phyloP scores from a whole-genome alignment of 2,797 vertebrate species.

The Harpagifer antarcticus region DNA sequence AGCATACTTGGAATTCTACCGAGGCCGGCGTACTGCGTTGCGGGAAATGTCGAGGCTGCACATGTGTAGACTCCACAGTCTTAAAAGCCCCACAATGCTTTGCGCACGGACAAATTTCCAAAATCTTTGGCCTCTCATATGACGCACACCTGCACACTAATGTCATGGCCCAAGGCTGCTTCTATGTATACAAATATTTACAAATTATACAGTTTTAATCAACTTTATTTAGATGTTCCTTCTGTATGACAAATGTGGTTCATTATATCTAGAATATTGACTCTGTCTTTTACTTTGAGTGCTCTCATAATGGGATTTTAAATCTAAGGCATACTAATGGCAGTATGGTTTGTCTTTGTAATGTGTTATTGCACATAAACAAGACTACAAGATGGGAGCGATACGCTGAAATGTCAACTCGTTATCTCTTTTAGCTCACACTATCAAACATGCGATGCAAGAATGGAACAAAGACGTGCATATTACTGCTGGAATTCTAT shows the following conservation, averaged over 20 bases:
- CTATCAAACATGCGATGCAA: constrained; percentile 3
- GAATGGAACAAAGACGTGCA: background rate
- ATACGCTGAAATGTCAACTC: constrained; percentile 59
- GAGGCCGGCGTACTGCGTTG: no score
- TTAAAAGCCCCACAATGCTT: no score
- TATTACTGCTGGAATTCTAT: background rate
- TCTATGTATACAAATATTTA: background rate
- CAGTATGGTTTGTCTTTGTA: constrained; percentile 40
- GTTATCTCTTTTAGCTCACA: constrained; percentile 39
- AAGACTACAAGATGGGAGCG: constrained; percentile 50
- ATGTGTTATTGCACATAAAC: constrained; percentile 31
- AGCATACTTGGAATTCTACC: no score
- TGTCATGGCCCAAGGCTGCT: background rate
- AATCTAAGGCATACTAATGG: constrained; percentile 51
- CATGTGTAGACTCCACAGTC: no score
- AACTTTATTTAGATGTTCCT: background rate
- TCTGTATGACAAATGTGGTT: background rate
- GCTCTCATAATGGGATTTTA: constrained; percentile 29
- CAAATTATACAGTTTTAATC: background rate
- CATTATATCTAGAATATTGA: background rate
- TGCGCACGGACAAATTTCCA: no score
- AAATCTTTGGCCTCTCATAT: no score
- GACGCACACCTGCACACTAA: background rate
- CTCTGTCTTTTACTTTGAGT: background rate
- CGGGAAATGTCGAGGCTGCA: no score